Base-by-base conservation (phyloP, 2,888 invertebrate species). In the Chromoteleia sp. region DNA sequence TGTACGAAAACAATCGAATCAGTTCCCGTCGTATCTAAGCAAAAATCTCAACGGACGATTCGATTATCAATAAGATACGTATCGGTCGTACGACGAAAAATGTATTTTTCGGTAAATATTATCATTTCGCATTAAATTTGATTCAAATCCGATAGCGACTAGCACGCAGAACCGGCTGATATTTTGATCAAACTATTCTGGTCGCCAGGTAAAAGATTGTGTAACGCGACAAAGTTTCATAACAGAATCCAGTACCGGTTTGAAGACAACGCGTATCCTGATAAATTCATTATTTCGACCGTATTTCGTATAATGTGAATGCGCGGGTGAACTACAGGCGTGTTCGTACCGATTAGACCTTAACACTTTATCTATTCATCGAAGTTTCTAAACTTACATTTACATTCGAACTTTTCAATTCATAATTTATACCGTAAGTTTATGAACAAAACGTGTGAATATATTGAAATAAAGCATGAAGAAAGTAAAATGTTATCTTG, bases 181-280 rank as follows among this genome's bases (percentile, higher is more conserved):
- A 59, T 59, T 59, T 59, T 41, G 33, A 59, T 41, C 25, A 41
- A 59, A 59, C 41, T 56, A 56, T 56, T 56, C 56, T 56, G 12
- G 56, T 71, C 14, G 70, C 33, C 52, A 71, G 56, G 58, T 70
- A 70, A 48, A 70, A 56, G 56, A 70, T 70, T 70, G 70, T 70
- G 70, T 48, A 70, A 70, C 36, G 14, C 33, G 43, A 30, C 29
- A 54, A 70, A 36, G 70, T 70, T 58, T 70, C 71, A 73, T 52
- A 73, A 73, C 71, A 61, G 50, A 59, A 61, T 52, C 14, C 33
- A 39, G 43, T 61, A 59, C 59, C 59, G 61, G 61, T 61, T 73
- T 41, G 41, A 71, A 73, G 58, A 70, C 70, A 70, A 58, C 65
- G 12, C 15, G 48, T 36, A 50, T 50, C 25, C 48, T 19, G 48